Base-by-base conservation (phyloP, 2,113 vertebrate species). In the Prochilodus magdalenae region DNA sequence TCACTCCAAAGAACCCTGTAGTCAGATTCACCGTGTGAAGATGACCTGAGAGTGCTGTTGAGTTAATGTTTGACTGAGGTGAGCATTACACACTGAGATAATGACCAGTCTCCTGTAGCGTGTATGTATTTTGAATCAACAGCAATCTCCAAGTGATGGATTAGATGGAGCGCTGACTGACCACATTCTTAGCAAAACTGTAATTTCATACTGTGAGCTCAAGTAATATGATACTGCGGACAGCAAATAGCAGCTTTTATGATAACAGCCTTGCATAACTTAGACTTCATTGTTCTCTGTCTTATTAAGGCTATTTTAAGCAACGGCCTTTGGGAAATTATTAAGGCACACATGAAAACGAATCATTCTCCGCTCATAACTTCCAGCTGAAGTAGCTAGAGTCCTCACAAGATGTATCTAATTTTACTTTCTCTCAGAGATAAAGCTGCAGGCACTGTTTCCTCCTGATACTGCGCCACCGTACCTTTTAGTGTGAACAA, bases 171-270 rank as follows among this genome's bases (percentile, higher is more conserved):
- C 67, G 27, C 55, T 49, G 67, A 80, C 55, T 71, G 27, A 51
- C 77, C 59, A 70, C 53, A 62, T 33, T 67, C 77, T 62, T 80
- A 51, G 66, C 33, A 70, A 24, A 36, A 70, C 66, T 70, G 20
- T 70, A 80, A 62, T 80, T 80, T 72, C 55, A 10, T 51, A 11
- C 55, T 80, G 77, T 80, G 67, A 80, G 77, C 67, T 49, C 55
- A 62, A n/a, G 77, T 80, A 72, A 72, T 80, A 24, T 72, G 36
- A 80, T 80, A 16, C 77, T 53, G 55, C 49, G 67, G 77, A 80
- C 67, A 80, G 77, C 77, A 80, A 80, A 80, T 69, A 80, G 67
- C 67, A 80, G 77, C 55, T 80, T 80, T 80, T 72, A 62, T 80
- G 77, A 80, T 72, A 80, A 80, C 70, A 80, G 77, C 55, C 77